These are phyloP conservation scores for Cloeon dipterum DNA, from an alignment of 2,888 invertebrate genomes.

Conservation along the genomic window DNA sequence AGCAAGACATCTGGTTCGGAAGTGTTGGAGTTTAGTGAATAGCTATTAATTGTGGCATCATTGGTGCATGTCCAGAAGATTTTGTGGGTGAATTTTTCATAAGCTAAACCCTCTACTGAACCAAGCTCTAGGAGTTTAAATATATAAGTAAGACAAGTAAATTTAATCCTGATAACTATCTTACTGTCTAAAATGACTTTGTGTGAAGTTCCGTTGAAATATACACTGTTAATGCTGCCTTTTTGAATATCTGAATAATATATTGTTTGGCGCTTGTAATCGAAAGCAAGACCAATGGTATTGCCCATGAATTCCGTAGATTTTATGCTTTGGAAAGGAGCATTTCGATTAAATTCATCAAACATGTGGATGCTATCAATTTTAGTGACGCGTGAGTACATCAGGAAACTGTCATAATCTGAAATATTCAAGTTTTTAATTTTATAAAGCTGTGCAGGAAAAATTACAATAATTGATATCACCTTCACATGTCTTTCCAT, in stretches of 20 bases:
- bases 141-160: not conserved
- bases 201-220: conserved; percentile 57
- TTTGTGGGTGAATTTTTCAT: conserved; percentile 37
- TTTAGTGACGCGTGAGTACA: conserved; percentile 58
- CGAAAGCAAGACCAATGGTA: conserved; percentile 65
- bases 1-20: conserved; percentile 28
- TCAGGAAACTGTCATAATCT: conserved; percentile 59
- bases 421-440: conserved; percentile 12
- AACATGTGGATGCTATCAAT: conserved; percentile 62
- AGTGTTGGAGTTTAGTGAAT: conserved; percentile 21
- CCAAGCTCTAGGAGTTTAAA: conserved; percentile 35
- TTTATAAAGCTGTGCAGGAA: conserved; percentile 1
- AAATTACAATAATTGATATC: not conserved
- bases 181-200: conserved; percentile 40
- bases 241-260: conserved; percentile 80
- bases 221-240: conserved; percentile 59
- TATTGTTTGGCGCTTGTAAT: conserved; percentile 39
- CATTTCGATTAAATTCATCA: conserved; percentile 41
- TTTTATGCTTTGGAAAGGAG: conserved; percentile 50
- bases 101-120: conserved; percentile 70
- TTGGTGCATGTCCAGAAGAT: conserved; percentile 75
- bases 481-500: conserved; percentile 43
- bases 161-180: conserved; percentile 12
- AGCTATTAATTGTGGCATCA: conserved; percentile 43
- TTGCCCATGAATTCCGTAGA: conserved; percentile 54